Percentiles rank a stretch among this genome's conserved stretches.
These are phyloP conservation scores for Apamea sordens DNA, from an alignment of 2,888 invertebrate genomes.

Conservation along the genomic window DNA sequence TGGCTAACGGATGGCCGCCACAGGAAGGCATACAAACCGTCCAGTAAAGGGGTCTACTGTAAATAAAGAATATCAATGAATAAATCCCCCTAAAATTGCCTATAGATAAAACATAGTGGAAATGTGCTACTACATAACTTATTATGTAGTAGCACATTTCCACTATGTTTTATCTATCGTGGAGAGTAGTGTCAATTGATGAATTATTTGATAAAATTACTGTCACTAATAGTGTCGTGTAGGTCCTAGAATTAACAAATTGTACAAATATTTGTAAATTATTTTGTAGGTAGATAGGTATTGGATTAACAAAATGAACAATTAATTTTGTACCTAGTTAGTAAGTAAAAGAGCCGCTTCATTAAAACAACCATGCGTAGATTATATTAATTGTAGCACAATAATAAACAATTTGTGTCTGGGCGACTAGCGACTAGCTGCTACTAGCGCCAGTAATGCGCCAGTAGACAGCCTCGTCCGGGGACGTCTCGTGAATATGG, in stretches of 20 bases:
- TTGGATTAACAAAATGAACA: neutral
- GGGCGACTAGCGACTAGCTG: neutral
- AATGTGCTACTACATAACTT: no score
- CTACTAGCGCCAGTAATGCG: constrained; percentile 19
- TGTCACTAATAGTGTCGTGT: neutral
- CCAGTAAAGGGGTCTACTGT: neutral
- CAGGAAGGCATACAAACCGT: neutral
- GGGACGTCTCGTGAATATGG: constrained; percentile 71
- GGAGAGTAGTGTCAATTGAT: no score
- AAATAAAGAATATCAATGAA: no score
- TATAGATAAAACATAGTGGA: no score
- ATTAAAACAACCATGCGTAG: constrained; percentile 3
- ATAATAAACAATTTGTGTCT: constrained; percentile 22
- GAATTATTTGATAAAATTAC: no score
- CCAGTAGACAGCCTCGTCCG: constrained; percentile 63
- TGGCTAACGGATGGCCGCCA: constrained; percentile 1
- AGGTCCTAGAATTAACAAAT: neutral
- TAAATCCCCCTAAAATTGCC: no score
- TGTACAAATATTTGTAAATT: neutral
- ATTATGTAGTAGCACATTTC: no score
- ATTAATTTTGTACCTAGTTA: no score
- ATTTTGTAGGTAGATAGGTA: neutral
- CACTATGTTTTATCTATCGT: no score
- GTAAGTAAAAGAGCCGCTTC: neutral
- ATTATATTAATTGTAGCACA: constrained; percentile 28